Conservation (phyloP, 2,113 vertebrate genomes). For the Neodontobutis hainanensis region DNA sequence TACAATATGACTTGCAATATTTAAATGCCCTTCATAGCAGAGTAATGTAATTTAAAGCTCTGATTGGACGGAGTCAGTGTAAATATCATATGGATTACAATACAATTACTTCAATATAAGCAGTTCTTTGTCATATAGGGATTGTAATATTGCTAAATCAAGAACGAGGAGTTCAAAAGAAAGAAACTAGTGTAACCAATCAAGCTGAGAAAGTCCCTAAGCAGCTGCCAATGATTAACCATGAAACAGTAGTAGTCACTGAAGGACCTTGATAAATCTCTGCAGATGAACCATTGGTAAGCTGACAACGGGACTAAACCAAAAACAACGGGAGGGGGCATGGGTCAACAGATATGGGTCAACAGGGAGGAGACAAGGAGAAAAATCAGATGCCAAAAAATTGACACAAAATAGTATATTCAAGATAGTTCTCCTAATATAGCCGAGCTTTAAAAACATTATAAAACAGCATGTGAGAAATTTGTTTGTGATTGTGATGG, state of each 20-base stretch:
- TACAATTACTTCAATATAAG: too few species aligned
- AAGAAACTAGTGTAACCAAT: too few species aligned
- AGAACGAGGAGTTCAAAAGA: constrained; percentile 28
- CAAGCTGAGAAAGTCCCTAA: constrained; percentile 10
- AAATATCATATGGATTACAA: too few species aligned
- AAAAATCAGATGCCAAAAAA: background rate
- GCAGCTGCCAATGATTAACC: constrained; percentile 66
- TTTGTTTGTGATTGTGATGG: background rate
- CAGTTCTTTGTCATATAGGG: too few species aligned
- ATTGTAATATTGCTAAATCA: background rate
- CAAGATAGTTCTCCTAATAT: too few species aligned
- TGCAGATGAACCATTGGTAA: constrained; percentile 35
- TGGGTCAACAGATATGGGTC: constrained; percentile 21
- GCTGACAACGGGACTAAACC: background rate
- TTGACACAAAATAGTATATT: background rate
- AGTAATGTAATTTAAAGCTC: too few species aligned
- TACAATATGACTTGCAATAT: too few species aligned
- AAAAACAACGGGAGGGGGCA: background rate
- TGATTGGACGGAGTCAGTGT: too few species aligned
- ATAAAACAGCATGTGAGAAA: background rate
- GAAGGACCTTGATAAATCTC: constrained; percentile 38
- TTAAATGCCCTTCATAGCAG: too few species aligned
- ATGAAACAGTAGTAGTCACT: constrained; percentile 30
- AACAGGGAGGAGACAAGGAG: background rate
- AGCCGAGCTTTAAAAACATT: too few species aligned